Conservation (phyloP, 2,888 invertebrate genomes). For the Thecocarcelia acutangulata region DNA sequence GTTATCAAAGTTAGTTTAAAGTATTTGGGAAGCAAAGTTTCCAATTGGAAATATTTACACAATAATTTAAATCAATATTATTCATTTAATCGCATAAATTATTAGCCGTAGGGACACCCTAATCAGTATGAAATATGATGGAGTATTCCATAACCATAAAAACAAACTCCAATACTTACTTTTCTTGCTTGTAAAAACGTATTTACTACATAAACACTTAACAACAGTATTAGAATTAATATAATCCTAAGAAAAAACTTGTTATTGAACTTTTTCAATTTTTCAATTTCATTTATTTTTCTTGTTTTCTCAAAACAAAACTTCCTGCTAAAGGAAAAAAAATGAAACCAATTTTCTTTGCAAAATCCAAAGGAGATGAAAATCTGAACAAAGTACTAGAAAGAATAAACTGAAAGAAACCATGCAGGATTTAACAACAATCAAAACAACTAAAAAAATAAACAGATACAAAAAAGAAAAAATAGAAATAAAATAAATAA, state of each 20-base stretch:
- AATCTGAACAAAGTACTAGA: constrained; percentile 35
- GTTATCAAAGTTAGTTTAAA: too few species aligned
- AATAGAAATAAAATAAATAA: not conserved
- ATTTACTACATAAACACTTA: constrained; percentile 10
- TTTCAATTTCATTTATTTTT: constrained; percentile 31
- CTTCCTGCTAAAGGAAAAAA: not conserved
- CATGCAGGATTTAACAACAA: constrained; percentile 38
- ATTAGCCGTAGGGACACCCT: too few species aligned
- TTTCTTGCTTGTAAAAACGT: not conserved
- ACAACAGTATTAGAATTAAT: constrained; percentile 9
- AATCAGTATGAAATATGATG: too few species aligned
- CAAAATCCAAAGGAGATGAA: constrained; percentile 20
- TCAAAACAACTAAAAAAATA: constrained; percentile 23
- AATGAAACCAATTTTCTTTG: constrained; percentile 40
- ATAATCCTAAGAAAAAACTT: constrained; percentile 38
- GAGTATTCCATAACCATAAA: too few species aligned
- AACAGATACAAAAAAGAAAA: not conserved
- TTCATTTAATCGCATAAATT: too few species aligned
- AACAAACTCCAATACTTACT: too few species aligned
- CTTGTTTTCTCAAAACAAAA: constrained; percentile 14
- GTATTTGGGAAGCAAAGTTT: too few species aligned
- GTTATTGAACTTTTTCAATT: constrained; percentile 58
- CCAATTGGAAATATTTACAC: too few species aligned
- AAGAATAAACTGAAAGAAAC: constrained; percentile 14
- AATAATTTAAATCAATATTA: too few species aligned